Evolutionary conservation across 1,140 invertebrate genomes (phyloP).

Genomic region (Halictus rubicundus): DNA sequence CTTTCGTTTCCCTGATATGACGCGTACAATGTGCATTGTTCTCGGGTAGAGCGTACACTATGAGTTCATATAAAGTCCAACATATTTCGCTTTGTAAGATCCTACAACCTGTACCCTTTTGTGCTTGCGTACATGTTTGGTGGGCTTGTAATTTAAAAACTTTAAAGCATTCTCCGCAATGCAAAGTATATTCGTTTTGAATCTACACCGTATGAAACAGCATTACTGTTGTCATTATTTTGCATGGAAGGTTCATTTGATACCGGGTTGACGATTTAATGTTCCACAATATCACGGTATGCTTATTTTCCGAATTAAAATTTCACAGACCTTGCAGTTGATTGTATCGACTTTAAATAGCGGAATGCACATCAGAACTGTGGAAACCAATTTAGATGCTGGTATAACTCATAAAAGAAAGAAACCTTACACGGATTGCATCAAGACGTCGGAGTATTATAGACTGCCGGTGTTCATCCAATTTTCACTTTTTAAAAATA

Average conservation of each 20-base stretch:
- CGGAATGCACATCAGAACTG: background rate
- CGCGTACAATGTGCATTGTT: background rate
- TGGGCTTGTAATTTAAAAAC: background rate
- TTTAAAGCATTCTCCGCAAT: background rate
- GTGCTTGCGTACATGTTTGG: background rate
- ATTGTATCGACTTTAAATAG: background rate
- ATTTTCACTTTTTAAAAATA: too few relatives aligned
- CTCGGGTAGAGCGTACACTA: background rate
- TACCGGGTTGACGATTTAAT: background rate
- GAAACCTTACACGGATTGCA: too few relatives aligned
- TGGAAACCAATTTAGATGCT: too few relatives aligned
- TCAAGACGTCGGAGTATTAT: too few relatives aligned
- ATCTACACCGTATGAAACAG: background rate
- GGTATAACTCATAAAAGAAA: too few relatives aligned
- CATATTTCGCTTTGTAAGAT: background rate
- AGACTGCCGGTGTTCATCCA: too few relatives aligned
- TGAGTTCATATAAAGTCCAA: background rate
- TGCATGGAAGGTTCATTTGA: background rate
- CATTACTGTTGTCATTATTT: background rate
- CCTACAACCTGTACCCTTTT: background rate
- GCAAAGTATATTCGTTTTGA: background rate
- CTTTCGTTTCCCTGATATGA: background rate
- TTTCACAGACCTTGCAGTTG: background rate
- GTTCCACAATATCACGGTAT: background rate
- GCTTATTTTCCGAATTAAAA: background rate